Conservation (phyloP, 1,140 invertebrate species). For the Zaprionus inermis region DNA sequence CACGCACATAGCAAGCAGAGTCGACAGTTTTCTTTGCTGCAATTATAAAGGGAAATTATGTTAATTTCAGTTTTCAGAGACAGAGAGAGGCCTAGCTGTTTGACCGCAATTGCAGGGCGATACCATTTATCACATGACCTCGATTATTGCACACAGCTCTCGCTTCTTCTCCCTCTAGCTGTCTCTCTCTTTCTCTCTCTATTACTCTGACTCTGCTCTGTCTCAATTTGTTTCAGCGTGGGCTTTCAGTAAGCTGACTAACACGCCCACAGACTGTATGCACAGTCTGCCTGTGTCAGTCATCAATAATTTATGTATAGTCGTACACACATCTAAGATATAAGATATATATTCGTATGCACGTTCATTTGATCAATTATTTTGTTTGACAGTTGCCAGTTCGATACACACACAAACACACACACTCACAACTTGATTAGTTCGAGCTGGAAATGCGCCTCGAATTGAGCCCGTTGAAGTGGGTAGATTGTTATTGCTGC, state of each 20-base stretch:
- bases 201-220: background rate
- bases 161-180: background rate
- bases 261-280: constrained; percentile 16
- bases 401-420: constrained; percentile 27
- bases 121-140: constrained; percentile 72
- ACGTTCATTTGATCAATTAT: constrained; percentile 70
- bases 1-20: constrained; percentile 25
- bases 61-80: constrained; percentile 52
- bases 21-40: constrained; percentile 14
- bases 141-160: constrained; percentile 39
- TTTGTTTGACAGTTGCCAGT: constrained; percentile 53
- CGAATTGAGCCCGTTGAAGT: background rate
- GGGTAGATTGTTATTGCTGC: background rate
- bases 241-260: constrained; percentile 34
- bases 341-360: constrained; percentile 4
- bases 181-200: constrained; percentile 6
- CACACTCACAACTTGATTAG: constrained; percentile 70
- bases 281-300: constrained; percentile 22
- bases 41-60: constrained; percentile 68
- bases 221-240: constrained; percentile 31
- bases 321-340: background rate
- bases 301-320: constrained; percentile 64
- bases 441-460: constrained; percentile 8
- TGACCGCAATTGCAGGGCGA: constrained; percentile 44
- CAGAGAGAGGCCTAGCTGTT: constrained; percentile 19